Evolutionary conservation across 2,888 invertebrate species (phyloP), one percentile per base, ranked within the genome.

Genomic region (Parnassius apollo): DNA sequence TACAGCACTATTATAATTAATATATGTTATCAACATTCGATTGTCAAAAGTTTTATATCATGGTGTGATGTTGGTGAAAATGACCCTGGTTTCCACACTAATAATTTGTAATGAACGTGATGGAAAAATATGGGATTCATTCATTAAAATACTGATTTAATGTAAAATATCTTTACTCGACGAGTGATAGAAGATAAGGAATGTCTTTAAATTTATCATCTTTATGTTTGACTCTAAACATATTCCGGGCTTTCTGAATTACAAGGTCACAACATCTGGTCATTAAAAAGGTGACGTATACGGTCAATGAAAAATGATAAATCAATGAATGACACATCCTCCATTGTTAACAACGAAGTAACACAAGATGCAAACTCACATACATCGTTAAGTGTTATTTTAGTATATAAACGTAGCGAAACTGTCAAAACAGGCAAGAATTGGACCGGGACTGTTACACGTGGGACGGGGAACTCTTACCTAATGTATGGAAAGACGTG

Each of bases 401-500:
- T 35, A 52, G 18, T 50, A 22, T 1, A 25, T 9, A n/a, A 12
- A 46, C 18, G 13, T 11, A 50, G n/a, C 42, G 9, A 57, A 52
- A 52, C 57, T 48, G 42, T 57, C 2, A 22, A 46, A 57, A 53
- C 22, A 35, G 53, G 18, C 35, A n/a, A 44, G 13, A 13, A 22
- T 13, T 50, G 25, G 11, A 25, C 48, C 18, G 56, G 65, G 68
- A 70, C 8, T 2, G 35, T 45, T 52, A n/a, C 59, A 59, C 63
- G 56, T 51, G 59, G 46, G 46, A 7, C 42, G 55, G 57, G 60
- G 13, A 62, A 61, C 64, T 72, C 67, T 74, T 68, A 71, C 69
- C 72, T 76, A 78, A 77, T 79, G 74, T 75, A 77, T 82, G 83
- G 81, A 85, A 83, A 83, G 78, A 73, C 49, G 71, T 85, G 85